Evolutionary conservation across 1,140 invertebrate genomes (phyloP), one percentile per base, ranked within the genome.

Genomic region (Nasonia vitripennis): DNA sequence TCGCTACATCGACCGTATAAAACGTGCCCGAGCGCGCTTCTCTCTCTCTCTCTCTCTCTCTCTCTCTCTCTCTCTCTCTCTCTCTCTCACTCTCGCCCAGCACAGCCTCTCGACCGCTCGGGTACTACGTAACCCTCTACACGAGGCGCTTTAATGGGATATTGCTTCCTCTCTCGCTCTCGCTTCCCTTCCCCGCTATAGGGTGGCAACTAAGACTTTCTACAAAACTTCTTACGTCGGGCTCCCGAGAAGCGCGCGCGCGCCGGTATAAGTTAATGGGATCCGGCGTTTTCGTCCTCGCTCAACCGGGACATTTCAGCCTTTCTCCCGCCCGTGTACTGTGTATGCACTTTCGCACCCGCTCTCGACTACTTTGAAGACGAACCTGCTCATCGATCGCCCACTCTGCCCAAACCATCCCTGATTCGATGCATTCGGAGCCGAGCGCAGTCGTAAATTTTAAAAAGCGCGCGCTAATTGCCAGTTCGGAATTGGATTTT

Each of bases 1-100:
- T 75, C 81, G 51, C 70, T 82, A 82, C 81, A 62, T 75, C 81
- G 48, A 75, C 81, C 81, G 81, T 74, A 74, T 73, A 82, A 83
- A 83, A 83, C 82, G 74, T 83, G 51, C 55, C 74, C 55, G 34
- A 83, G 55, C 82, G 62, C 73, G 11, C 73, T 83, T 77, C 81
- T 41, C 27, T 1, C 81, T 77, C 77, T 77, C 51, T 75, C 55
- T 12, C 51, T 55, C 51, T 1, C 51, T 55, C 34, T 34, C 34
- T 34, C 34, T 77, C 81, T 41, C 27, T 1, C 81, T 77, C 75
- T 75, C 51, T 75, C 23, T 27, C 0, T n/a, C n/a, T n/a, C n/a
- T n/a, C 27, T 27, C 55, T 9, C 51, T 20, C 51, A 1, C 51
- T 55, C 51, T 20, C 51, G 4, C 51, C 17, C 51, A 17, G 51